These are phyloP conservation scores for Ceriagrion tenellum DNA, from an alignment of 2,888 invertebrate genomes.

Conservation along the genomic window DNA sequence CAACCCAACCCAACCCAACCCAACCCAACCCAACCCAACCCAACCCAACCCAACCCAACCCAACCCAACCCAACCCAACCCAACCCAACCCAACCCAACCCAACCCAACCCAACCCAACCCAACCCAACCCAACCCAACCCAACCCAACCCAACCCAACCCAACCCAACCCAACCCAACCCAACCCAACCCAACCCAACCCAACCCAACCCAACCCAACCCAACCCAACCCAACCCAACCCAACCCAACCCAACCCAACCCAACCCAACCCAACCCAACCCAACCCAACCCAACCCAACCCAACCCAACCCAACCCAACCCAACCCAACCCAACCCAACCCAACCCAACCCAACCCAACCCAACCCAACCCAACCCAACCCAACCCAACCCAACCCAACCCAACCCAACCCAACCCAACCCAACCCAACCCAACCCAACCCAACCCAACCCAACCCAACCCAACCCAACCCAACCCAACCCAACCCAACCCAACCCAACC, in stretches of 20 bases:
- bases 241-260: constrained; percentile 30
- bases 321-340: constrained; percentile 30
- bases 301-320: constrained; percentile 30
- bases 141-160: constrained; percentile 30
- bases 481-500: constrained; percentile 17
- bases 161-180: constrained; percentile 30
- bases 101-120: constrained; percentile 30
- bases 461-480: constrained; percentile 17
- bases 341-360: constrained; percentile 30
- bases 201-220: constrained; percentile 30
- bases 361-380: constrained; percentile 10
- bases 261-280: constrained; percentile 30
- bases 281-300: constrained; percentile 21
- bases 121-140: constrained; percentile 30
- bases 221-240: constrained; percentile 30
- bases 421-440: constrained; percentile 10
- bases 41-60: constrained; percentile 23
- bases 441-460: constrained; percentile 17
- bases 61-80: constrained; percentile 30
- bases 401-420: constrained; percentile 30
- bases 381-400: constrained; percentile 10
- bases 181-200: constrained; percentile 30
- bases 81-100: constrained; percentile 30
- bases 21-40: constrained; percentile 30
- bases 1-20: constrained; percentile 30